A percentile compares a stretch with the other conserved stretches of the same genome.
Conservation (phyloP, 2,797 vertebrate species). For the Coranthus polyacanthus region DNA sequence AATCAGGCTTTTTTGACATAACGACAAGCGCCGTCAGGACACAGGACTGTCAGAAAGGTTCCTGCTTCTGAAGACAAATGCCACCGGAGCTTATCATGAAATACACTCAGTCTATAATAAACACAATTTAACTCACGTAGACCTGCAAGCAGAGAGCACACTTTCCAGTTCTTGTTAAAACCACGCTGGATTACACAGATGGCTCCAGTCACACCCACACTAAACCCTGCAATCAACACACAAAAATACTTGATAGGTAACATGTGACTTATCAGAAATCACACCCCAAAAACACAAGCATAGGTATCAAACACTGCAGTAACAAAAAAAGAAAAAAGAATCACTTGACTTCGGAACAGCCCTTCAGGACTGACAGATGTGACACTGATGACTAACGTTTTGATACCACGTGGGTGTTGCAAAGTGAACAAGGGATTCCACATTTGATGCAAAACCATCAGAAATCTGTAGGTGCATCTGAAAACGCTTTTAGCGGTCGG, state of each 20-base stretch:
- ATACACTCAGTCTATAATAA: background rate
- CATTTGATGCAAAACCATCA: conserved; percentile 23
- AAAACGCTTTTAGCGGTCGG: conserved; percentile 36
- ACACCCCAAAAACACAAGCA: conserved; percentile 13
- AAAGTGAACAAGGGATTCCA: conserved; percentile 52
- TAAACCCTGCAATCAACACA: background rate
- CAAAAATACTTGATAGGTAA: background rate
- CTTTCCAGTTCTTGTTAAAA: background rate
- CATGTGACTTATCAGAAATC: conserved; percentile 54
- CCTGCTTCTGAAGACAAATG: conserved; percentile 16
- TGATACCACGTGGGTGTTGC: conserved; percentile 52
- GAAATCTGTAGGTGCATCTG: conserved; percentile 3
- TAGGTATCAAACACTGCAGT: background rate
- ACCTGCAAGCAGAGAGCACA: background rate
- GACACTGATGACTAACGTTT: conserved; percentile 65
- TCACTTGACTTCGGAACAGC: conserved; percentile 31
- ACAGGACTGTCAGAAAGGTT: background rate
- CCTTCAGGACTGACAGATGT: conserved; percentile 42
- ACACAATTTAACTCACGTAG: conserved; percentile 3
- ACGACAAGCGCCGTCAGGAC: conserved; percentile 18
- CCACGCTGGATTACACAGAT: too few relatives aligned
- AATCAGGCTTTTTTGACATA: conserved; percentile 32
- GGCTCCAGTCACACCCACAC: background rate
- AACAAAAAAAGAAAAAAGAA: conserved; percentile 12
- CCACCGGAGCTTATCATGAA: background rate